Evolutionary conservation across 2,797 vertebrate species (phyloP).

Genomic region (Cetoscarus ocellatus): DNA sequence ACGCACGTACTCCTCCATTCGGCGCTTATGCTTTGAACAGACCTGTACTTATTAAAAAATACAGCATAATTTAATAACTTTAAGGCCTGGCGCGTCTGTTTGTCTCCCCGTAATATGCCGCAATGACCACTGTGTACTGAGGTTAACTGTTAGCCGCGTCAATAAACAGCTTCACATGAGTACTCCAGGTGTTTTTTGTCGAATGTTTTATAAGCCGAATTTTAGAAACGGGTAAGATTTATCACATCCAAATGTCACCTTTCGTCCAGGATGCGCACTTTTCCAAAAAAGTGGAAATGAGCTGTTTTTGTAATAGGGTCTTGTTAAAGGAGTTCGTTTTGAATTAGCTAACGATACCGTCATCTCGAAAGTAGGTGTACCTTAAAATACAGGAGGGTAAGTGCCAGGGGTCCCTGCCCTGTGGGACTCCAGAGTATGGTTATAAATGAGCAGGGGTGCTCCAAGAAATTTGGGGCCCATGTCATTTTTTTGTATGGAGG

Average conservation of each 20-base stretch:
- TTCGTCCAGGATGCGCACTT: not conserved
- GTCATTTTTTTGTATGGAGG: no score
- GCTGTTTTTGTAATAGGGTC: conserved; percentile 8
- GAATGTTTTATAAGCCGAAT: conserved; percentile 2
- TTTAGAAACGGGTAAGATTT: rapidly evolving
- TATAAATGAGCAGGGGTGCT: no score
- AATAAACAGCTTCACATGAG: not conserved
- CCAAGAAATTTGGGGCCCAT: no score
- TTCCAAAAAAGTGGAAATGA: not conserved
- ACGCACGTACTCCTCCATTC: not conserved
- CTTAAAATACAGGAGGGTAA: no score
- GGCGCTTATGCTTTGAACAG: not conserved
- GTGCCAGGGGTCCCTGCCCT: no score
- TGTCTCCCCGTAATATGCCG: conserved; percentile 22
- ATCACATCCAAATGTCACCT: not conserved
- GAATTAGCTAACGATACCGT: not conserved
- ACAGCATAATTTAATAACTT: conserved; percentile 43
- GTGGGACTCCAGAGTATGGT: no score
- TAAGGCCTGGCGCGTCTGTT: conserved; percentile 47
- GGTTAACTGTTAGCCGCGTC: conserved; percentile 13
- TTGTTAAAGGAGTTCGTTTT: conserved; percentile 13
- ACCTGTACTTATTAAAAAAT: not conserved
- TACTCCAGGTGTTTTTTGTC: rapidly evolving
- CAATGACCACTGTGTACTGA: conserved; percentile 25
- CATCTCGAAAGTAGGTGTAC: no score